Evolutionary conservation across 2,888 invertebrate genomes (phyloP).

Genomic region (Orthosia gracilis): DNA sequence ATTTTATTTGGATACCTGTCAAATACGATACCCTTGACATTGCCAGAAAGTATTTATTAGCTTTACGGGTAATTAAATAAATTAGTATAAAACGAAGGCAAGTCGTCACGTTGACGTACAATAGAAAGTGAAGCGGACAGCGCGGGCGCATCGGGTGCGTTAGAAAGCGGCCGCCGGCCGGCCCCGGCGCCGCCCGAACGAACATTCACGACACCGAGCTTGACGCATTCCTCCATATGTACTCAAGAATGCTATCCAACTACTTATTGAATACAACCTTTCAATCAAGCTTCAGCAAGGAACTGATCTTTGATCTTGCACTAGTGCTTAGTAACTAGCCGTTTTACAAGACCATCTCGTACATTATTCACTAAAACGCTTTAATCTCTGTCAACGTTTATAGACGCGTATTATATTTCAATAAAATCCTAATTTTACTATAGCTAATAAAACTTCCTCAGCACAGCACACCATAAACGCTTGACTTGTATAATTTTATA

Average conservation of each 20-base stretch:
- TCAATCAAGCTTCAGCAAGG: conserved; percentile 44
- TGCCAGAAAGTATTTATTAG: conserved; percentile 42
- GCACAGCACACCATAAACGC: conserved; percentile 67
- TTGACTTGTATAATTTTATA: conserved; percentile 70
- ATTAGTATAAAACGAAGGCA: conserved; percentile 66
- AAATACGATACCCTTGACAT: conserved; percentile 2
- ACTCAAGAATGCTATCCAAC: conserved; percentile 63
- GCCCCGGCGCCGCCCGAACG: conserved; percentile 76
- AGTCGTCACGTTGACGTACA: conserved; percentile 76
- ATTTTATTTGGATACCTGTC: neutral
- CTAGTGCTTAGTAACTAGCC: conserved; percentile 34
- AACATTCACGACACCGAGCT: conserved; percentile 79
- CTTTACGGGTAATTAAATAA: conserved; percentile 62
- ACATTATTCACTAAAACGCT: conserved; percentile 39
- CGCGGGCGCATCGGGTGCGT: conserved; percentile 85
- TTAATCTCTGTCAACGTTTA: conserved; percentile 58
- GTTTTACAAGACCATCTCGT: conserved; percentile 15
- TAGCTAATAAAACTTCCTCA: conserved; percentile 66
- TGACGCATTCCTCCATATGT: conserved; percentile 84
- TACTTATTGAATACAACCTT: conserved; percentile 47
- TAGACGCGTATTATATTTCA: conserved; percentile 53
- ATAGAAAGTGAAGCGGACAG: conserved; percentile 89
- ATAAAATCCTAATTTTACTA: conserved; percentile 61
- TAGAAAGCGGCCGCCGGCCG: conserved; percentile 87
- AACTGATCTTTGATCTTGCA: conserved; percentile 45